phyloP scores from a whole-genome alignment of 2,797 vertebrate species.

The Paramormyrops hopkinsi region DNA sequence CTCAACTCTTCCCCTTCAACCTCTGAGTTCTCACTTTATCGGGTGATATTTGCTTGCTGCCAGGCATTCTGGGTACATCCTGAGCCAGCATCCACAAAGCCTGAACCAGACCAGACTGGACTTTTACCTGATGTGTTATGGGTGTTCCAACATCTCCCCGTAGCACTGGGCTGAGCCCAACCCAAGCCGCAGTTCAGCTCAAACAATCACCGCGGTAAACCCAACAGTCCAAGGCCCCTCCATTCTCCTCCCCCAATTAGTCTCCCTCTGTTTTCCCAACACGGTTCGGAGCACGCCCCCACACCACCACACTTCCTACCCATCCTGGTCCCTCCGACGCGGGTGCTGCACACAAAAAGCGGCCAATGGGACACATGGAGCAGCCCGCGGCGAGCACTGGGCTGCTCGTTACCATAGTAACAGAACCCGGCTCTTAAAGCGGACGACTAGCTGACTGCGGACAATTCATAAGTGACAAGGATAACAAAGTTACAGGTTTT shows the following conservation, averaged over 20 bases:
- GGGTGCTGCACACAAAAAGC: conserved; percentile 19
- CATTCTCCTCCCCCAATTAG: neutral
- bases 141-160: neutral
- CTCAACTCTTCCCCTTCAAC: neutral
- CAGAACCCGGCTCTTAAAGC: conserved; percentile 38
- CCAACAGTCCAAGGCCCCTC: neutral
- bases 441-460: conserved; percentile 23
- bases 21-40: neutral
- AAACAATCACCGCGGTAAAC: neutral
- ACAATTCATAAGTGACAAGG: conserved; percentile 16
- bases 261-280: neutral
- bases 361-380: conserved; percentile 38
- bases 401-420: conserved; percentile 44
- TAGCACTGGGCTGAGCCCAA: neutral
- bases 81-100: neutral
- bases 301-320: conserved; percentile 3
- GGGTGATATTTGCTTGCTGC: neutral
- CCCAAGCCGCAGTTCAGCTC: neutral
- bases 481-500: neutral
- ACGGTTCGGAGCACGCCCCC: neutral
- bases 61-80: neutral
- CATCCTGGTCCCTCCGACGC: conserved; percentile 28
- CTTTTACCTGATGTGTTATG: neutral
- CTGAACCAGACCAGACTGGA: neutral
- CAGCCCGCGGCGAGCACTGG: conserved; percentile 40